Conservation (phyloP, 2,888 invertebrate genomes). For the Drosophila melanosoma region DNA sequence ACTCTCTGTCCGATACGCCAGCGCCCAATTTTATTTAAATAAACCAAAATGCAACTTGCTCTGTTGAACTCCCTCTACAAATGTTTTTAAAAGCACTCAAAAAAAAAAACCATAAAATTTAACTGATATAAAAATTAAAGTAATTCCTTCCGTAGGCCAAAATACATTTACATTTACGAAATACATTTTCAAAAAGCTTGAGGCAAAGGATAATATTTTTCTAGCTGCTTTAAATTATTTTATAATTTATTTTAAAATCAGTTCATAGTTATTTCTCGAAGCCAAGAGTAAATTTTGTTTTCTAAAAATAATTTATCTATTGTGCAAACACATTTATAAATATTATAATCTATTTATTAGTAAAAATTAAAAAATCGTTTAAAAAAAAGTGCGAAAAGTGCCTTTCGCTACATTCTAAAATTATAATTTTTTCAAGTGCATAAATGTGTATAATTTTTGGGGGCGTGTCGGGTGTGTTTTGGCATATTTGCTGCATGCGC, state of each 20-base stretch:
- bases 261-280: not conserved
- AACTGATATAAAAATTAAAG: not conserved
- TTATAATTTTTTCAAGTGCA: not conserved
- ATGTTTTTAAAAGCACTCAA: not conserved
- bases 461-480: slow-evolving; percentile 70
- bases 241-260: not conserved
- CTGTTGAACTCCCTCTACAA: slow-evolving; percentile 68
- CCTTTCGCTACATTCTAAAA: not conserved
- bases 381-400: fast-evolving
- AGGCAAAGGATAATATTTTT: no score
- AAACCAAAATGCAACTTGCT: slow-evolving; percentile 59
- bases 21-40: slow-evolving; percentile 72
- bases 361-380: not conserved
- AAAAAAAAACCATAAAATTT: not conserved
- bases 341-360: not conserved
- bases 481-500: slow-evolving; percentile 74
- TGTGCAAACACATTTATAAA: not conserved
- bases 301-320: not conserved
- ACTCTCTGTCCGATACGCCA: slow-evolving; percentile 32
- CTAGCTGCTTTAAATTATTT: no score
- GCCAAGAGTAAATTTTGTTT: not conserved
- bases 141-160: not conserved
- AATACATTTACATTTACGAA: not conserved
- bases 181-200: not conserved
- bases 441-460: slow-evolving; percentile 33